A percentile compares a stretch with the other conserved stretches of the same genome.
Conservation (phyloP, 2,113 vertebrate genomes). For the Anolis sagrei region DNA sequence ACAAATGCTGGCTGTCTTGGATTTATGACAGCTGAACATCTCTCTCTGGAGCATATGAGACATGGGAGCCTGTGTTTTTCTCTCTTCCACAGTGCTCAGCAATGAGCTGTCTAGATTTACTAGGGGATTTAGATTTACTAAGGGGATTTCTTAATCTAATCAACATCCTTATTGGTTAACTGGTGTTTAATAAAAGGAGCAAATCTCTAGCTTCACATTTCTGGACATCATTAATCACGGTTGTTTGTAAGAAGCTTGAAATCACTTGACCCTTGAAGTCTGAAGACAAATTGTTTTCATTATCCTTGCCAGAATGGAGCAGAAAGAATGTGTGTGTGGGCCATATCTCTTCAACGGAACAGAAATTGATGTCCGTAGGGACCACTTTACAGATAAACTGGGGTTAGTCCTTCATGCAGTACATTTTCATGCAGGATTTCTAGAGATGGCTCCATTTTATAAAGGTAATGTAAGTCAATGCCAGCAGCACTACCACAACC, state of each 20-base stretch:
- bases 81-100: neutral
- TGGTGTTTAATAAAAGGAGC: conserved; percentile 21
- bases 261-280: conserved; percentile 22
- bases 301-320: conserved; percentile 12
- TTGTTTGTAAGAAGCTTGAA: conserved; percentile 28
- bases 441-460: neutral
- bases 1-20: neutral
- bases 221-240: conserved; percentile 24
- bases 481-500: neutral
- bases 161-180: neutral
- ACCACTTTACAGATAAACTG: conserved; percentile 9
- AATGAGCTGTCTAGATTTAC: conserved; percentile 10
- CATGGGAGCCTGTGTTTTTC: neutral
- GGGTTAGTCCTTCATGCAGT: neutral
- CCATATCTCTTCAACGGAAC: conserved; percentile 13
- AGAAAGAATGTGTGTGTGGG: conserved; percentile 11
- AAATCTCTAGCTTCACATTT: conserved; percentile 20
- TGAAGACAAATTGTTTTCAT: conserved; percentile 41
- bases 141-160: conserved; percentile 26
- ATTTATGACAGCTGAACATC: neutral
- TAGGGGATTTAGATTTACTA: conserved; percentile 15
- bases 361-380: conserved; percentile 1
- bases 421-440: neutral
- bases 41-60: neutral
- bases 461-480: neutral